Base-by-base conservation (phyloP, 2,113 vertebrate species). In the Pelusios castaneus region DNA sequence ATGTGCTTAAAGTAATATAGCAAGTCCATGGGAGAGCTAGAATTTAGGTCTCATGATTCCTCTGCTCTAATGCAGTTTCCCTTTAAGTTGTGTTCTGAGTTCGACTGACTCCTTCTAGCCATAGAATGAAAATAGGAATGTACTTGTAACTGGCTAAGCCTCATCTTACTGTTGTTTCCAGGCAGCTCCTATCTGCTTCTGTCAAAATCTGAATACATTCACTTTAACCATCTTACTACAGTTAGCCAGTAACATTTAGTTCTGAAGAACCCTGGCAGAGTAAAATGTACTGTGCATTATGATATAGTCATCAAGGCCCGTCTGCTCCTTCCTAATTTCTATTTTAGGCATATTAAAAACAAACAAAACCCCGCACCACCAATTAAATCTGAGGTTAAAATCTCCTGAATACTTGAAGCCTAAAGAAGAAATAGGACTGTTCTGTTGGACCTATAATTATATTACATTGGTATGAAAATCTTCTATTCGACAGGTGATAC, bases 401-500 rank as follows among this genome's bases (percentile, higher is more conserved):
- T 55, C 60, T 91, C 90, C 43, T 60, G 63, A 80, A 91, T 56
- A 38, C 47, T 70, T 88, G 84, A 83, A 87, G 82, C 79, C 79
- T 75, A 85, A 38, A 38, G 49, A 31, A 34, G 5, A n/a, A 31
- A 58, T 31, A 79, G 11, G 43, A 43, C 47, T 41, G 17, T 38
- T 21, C n/a, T 29, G 67, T 31, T 10, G 0, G 0, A 11, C 55
- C 78, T 25, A 3, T 3, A 13, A 24, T 75, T 93, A 97, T 0
- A 84, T 95, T 1, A 77, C 5, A 1, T 93, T 83, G 79, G 91
- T 58, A 0, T 19, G 14, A 10, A 94, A 56, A 1, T 84, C 38
- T 6, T 22, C 93, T 3, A 98, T 96, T 0, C 97, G 98, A 94
- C 99, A 99, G 54, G 99, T 97, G 5, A 97, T 19, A 84, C 97